These are phyloP conservation scores for Aselliscus stoliczkanus DNA, from an alignment of 2,797 vertebrate species.

Conservation along the genomic window DNA sequence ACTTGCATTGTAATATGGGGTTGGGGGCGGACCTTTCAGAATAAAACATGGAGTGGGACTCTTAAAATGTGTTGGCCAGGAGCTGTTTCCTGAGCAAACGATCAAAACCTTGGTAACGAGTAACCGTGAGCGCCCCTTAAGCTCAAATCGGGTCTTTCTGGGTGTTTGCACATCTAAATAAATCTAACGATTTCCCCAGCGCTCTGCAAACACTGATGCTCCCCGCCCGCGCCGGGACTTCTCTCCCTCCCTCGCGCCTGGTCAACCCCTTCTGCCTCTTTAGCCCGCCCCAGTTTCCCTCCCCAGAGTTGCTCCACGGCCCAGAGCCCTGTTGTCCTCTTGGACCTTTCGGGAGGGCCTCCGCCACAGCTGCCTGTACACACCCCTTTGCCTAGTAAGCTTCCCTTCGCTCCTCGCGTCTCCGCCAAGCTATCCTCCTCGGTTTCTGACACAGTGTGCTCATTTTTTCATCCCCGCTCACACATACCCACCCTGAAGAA, in stretches of 20 bases:
- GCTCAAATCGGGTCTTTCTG: conserved; percentile 64
- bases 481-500: background rate
- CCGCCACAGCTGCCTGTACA: background rate
- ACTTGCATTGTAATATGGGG: background rate
- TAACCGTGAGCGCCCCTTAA: conserved; percentile 32
- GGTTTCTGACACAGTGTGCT: background rate
- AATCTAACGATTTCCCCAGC: conserved; percentile 67
- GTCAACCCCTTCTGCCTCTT: background rate
- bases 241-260: background rate
- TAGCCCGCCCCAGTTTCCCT: background rate
- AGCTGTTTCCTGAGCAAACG: conserved; percentile 2
- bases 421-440: background rate
- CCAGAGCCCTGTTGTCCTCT: background rate
- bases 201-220: conserved; percentile 59
- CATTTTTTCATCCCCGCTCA: background rate
- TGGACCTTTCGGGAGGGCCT: background rate
- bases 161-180: conserved; percentile 66
- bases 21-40: background rate
- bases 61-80: background rate
- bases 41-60: background rate
- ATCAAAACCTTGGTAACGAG: conserved; percentile 47
- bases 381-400: background rate
- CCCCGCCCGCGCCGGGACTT: background rate
- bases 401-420: background rate
- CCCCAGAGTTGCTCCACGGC: background rate